Base-by-base conservation (phyloP, 2,888 invertebrate genomes). In the Bombyx huttoni region DNA sequence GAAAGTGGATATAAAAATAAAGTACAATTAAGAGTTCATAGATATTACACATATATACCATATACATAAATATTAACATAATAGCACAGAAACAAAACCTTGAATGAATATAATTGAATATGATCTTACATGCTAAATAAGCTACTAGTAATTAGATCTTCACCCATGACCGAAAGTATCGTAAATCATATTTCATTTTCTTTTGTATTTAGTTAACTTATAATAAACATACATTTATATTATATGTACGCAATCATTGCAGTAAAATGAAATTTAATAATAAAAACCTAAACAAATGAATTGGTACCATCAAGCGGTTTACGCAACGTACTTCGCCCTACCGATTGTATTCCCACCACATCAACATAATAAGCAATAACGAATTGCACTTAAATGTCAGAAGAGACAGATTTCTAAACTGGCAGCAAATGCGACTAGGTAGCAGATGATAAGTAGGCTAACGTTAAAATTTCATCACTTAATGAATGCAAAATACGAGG, bases 401-500 rank as follows among this genome's bases (percentile, higher is more conserved):
- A 58, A 58, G 52, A 55, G 52, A 59, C 50, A 54, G 58, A 62
- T 70, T 65, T 63, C 65, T 51, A 61, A 64, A 62, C 59, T 57
- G 46, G 53, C 53, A 55, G 57, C 58, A 57, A 61, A 54, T 55
- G 55, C 58, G 56, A 59, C 57, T 60, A 50, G 50, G 50, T 52
- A 62, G 60, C 56, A 57, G 58, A 53, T 55, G 53, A 54, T 57
- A 64, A 57, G 62, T 67, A 52, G 61, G 63, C 63, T 63, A 59
- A 54, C 54, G 59, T 56, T 55, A 55, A 53, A 56, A 64, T 73
- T 74, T 76, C 71, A 54, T 59, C 65, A 75, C 62, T 60, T 55
- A 60, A 56, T 60, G 58, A 64, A 65, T 64, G 66, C 66, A 62
- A 68, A 64, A 60, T 62, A 62, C 54, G 56, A 57, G 53, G 60